Conservation (phyloP, 37 sponge, comb jelly and placozoan species). For the Dysidea cf. avara region DNA sequence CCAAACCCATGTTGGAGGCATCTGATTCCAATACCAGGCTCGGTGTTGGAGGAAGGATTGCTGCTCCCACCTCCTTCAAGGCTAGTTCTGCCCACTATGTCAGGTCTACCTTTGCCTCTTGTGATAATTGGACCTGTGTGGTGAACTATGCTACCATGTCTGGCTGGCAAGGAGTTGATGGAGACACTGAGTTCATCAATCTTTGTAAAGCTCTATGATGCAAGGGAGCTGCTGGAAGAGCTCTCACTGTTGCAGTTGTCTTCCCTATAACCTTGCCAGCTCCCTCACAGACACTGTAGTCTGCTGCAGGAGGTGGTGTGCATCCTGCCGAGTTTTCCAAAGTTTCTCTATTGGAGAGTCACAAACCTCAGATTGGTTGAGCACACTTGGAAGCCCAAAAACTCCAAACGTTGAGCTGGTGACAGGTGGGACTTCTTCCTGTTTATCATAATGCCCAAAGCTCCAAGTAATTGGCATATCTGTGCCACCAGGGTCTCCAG, state of each 20-base stretch:
- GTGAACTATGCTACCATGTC: neutral
- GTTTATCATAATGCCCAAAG: slow-evolving; percentile 18
- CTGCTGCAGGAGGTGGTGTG: neutral
- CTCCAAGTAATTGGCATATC: neutral
- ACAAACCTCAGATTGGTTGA: slow-evolving; percentile 15
- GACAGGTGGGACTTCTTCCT: neutral
- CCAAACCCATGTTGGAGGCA: slow-evolving; percentile 26
- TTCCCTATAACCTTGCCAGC: slow-evolving; percentile 12
- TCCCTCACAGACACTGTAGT: neutral
- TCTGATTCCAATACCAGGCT: slow-evolving; percentile 15
- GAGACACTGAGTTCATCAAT: neutral
- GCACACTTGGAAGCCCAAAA: slow-evolving; percentile 37
- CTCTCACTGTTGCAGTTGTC: slow-evolving; percentile 4
- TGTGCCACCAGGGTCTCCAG: neutral
- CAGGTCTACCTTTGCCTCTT: neutral
- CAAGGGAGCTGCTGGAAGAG: slow-evolving; percentile 18
- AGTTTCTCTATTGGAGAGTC: neutral
- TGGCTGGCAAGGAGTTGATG: neutral
- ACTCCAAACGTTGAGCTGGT: slow-evolving; percentile 16
- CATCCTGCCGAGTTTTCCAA: neutral
- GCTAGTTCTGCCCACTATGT: slow-evolving; percentile 3
- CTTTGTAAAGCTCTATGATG: slow-evolving; percentile 16
- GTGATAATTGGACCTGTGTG: neutral
- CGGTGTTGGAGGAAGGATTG: neutral
- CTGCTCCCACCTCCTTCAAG: neutral